Base-by-base conservation (phyloP, 2,797 vertebrate species). In the Chelonia mydas region DNA sequence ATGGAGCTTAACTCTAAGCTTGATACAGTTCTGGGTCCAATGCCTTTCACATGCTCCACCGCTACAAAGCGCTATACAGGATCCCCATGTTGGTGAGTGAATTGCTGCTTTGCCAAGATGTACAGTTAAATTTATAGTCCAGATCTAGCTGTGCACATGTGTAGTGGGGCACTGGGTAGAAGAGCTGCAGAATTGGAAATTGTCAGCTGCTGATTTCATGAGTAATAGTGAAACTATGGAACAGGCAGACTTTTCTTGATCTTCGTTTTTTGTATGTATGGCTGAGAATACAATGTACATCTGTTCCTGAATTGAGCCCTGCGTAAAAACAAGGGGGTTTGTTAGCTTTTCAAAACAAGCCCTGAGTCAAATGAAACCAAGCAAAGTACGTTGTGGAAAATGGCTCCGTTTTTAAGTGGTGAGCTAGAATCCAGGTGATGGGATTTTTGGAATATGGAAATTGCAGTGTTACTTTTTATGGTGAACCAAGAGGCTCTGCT, bases 401-500 rank as follows among this genome's bases (percentile, higher is more conserved):
- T 41, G 21, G 21, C 19, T 49, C 7, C 7, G 13, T 9, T 77
- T 15, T 49, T 37, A 45, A 7, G 7, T 12, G 16, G 15, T 55
- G 92, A 72, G 55, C 23, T 0, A 0, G 31, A 86, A 72, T 87
- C 55, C 53, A 45, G 74, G 68, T 9, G 78, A 47, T 90, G 86
- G 5, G 55, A 41, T 50, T 93, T 95, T 95, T 92, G 76, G 79
- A 28, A 77, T 77, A 31, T 47, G 28, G 74, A 6, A 7, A 49
- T 80, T 2, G 21, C 74, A 7, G 0, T 83, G 83, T 57, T 97
- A 92, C 13, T 90, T 81, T 88, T 65, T 84, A 3, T n/a, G 47
- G 27, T 97, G 85, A 96, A 59, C 78, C 74, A 84, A 47, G 45
- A 90, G 91, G 87, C 57, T 95, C 78, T 96, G 31, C 27, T 83